Base-by-base conservation (phyloP, 2,888 invertebrate genomes). In the Caenorhabditis angaria region DNA sequence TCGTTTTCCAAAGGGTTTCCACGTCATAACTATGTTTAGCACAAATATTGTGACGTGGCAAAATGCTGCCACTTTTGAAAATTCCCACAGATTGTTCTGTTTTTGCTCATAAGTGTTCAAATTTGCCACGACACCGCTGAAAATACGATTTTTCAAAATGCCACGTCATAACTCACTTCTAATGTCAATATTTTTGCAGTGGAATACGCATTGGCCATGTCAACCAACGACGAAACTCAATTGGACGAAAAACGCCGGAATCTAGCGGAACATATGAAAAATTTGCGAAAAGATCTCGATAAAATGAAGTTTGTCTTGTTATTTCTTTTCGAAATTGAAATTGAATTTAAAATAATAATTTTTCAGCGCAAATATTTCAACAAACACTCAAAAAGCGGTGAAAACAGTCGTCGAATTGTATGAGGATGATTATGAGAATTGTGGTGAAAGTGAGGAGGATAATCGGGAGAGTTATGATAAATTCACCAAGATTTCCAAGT, bases 361-460 rank as follows among this genome's bases (percentile, higher is more conserved):
- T 56, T 48, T 41, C 53, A 70, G 70, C 22, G 57, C 65, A 8
- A 65, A 51, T 22, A 58, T 70, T 22, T 56, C 61, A 2, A 48
- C 29, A 28, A 65, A 61, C 10, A 65, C 65, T 3, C 70, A 70
- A 22, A 2, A 50, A 35, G 69, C 69, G 0, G 69, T 70, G 51
- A 55, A 63, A 25, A 70, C 64, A 56, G 57, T 70, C 10, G 18
- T 70, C 20, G 64, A 64, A 18, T 55, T 68, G 54, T 41, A 62
- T 47, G 68, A 63, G 18, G 68, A 68, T 20, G 68, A 68, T 27
- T 62, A 62, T 22, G 59, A 58, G 27, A 55, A 24, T n/a, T 57
- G 57, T n/a, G 60, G 55, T 22, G 41, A 20, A 12, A 57, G 65
- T 53, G 54, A 57, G n/a, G 35, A 32, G 3, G 65, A 70, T 60